Base-by-base conservation (phyloP, 2,888 invertebrate genomes). In the Argynnis bischoffii region DNA sequence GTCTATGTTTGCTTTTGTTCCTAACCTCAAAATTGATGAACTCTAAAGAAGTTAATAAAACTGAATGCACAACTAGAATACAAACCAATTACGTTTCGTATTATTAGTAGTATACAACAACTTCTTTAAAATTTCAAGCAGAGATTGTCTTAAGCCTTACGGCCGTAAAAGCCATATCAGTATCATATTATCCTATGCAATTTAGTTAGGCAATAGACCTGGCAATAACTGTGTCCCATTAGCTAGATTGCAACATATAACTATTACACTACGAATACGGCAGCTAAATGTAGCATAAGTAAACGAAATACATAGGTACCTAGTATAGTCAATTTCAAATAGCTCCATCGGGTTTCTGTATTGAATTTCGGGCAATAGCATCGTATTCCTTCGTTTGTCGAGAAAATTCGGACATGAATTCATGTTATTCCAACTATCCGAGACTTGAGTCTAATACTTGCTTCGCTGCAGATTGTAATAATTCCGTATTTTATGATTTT, bases 341-440 rank as follows among this genome's bases (percentile, higher is more conserved):
- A 70, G 56, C 63, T 66, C 64, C 60, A 69, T 60, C 67, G 60
- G 57, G 59, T 66, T 73, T 69, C 65, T 60, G 69, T 73, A 70
- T 72, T 69, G 72, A 73, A 74, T 73, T 71, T 72, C 70, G 67
- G 69, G 66, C 67, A 72, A 72, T 63, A 68, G 64, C 66, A 65
- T 69, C 69, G 69, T 71, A 69, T 72, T 64, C 70, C 65, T 72
- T 69, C 72, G 72, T 71, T 74, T 69, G 72, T 67, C 65, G 69
- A 71, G 71, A 70, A 80, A 70, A 57, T 66, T 72, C 68, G 64
- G 57, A 53, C 67, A 69, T 64, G 63, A 70, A 67, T 69, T 64
- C 60, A 21, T 67, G 65, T 64, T 67, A 69, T 69, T 65, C 63
- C 35, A 70, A 65, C 60, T 70, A 35, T 69, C 59, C 48, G 50